Evolutionary conservation across 1,140 invertebrate species (phyloP).

Genomic region (Magallana gigas): DNA sequence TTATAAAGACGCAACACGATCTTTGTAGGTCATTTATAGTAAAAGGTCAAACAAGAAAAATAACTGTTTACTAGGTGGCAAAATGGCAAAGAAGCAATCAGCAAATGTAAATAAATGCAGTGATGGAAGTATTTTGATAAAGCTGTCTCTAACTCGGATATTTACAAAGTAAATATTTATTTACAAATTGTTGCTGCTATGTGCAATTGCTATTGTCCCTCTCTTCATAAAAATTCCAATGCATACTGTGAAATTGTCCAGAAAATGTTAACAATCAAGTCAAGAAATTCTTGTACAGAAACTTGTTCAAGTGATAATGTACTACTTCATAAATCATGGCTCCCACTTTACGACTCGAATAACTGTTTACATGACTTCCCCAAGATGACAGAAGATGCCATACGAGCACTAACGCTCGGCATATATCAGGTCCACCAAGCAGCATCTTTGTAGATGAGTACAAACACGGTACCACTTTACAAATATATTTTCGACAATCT

Average conservation of each 20-base stretch:
- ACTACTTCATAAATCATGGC: too few relatives aligned
- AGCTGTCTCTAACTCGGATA: not conserved
- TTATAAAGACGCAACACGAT: too few relatives aligned
- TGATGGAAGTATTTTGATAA: slow-evolving; percentile 39
- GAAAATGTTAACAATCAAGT: not conserved
- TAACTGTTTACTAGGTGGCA: too few relatives aligned
- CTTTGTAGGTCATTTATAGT: too few relatives aligned
- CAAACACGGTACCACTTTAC: not conserved
- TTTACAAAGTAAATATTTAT: not conserved
- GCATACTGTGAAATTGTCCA: not conserved
- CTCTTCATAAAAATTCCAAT: not conserved
- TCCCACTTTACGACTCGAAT: not conserved
- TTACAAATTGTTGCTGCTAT: slow-evolving; percentile 3
- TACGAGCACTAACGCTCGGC: not conserved
- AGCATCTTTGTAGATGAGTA: not conserved
- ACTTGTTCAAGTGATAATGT: too few relatives aligned
- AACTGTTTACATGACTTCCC: not conserved
- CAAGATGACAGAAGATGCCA: not conserved
- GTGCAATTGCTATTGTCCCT: slow-evolving; percentile 21
- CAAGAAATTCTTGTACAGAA: not conserved
- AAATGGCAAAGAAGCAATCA: too few relatives aligned
- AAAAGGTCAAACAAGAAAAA: too few relatives aligned
- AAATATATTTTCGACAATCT: not conserved
- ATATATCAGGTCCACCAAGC: not conserved
- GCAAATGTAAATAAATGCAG: too few relatives aligned